These are phyloP conservation scores for Listrodromus nycthemerus DNA, from an alignment of 2,888 invertebrate genomes.

Conservation along the genomic window DNA sequence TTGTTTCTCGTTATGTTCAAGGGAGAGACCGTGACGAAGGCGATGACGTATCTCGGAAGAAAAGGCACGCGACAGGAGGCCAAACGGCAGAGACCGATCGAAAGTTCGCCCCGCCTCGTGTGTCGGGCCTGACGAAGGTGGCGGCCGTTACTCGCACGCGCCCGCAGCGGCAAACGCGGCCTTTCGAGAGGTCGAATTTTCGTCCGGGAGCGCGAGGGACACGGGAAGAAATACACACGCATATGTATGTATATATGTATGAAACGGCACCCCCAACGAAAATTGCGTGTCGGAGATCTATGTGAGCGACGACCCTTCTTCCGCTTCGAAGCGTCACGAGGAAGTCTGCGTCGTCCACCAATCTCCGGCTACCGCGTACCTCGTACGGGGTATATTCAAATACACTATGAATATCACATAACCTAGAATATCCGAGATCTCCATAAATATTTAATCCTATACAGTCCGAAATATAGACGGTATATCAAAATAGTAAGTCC, in stretches of 20 bases:
- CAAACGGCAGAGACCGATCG: constrained; percentile 65
- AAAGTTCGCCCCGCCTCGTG: constrained; percentile 65
- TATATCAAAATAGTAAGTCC: no score
- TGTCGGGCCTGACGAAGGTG: constrained; percentile 3
- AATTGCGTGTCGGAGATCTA: constrained; percentile 45
- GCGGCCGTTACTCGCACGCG: constrained; percentile 52
- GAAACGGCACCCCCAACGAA: constrained; percentile 22
- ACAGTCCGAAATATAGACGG: no score
- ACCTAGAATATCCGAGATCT: no score
- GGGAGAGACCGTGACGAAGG: neutral
- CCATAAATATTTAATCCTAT: no score
- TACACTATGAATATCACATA: no score
- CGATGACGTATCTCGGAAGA: constrained; percentile 43
- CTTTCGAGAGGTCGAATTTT: constrained; percentile 5
- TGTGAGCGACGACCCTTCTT: constrained; percentile 40
- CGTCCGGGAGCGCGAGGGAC: constrained; percentile 19
- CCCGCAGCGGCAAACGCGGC: constrained; percentile 13
- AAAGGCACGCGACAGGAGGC: constrained; percentile 60
- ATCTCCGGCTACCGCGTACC: neutral
- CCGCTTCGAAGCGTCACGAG: constrained; percentile 21
- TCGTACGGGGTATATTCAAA: no score
- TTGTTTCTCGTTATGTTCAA: neutral
- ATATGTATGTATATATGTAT: neutral
- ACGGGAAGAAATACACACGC: neutral
- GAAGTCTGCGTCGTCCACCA: constrained; percentile 20